A percentile compares a stretch with the other conserved stretches of the same genome.
These are phyloP conservation scores for Acanthosepion esculentum DNA, from an alignment of 2,888 invertebrate genomes.

Conservation along the genomic window DNA sequence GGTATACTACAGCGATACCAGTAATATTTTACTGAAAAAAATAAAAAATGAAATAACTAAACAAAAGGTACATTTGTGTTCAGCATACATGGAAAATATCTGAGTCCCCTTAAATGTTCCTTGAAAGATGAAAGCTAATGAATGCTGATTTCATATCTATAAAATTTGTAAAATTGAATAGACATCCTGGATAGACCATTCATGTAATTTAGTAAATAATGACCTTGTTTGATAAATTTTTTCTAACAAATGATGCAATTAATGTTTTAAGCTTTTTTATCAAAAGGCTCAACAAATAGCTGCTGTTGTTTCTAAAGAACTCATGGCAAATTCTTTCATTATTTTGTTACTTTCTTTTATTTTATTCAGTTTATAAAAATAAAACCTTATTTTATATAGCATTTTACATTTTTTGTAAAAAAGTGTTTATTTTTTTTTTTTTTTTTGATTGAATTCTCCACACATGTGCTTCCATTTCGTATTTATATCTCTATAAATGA, in stretches of 20 bases:
- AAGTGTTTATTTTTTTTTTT: neutral
- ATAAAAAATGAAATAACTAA: neutral
- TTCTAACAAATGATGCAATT: slow-evolving; percentile 24
- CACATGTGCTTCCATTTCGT: slow-evolving; percentile 22
- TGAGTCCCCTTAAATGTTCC: neutral
- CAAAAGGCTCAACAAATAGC: slow-evolving; percentile 33
- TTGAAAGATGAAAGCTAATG: slow-evolving; percentile 8
- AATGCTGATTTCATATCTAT: neutral
- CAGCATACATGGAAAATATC: slow-evolving; percentile 1
- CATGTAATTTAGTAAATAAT: slow-evolving; percentile 16
- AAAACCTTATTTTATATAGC: slow-evolving; percentile 33
- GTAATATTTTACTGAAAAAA: neutral
- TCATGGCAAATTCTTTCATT: slow-evolving; percentile 15
- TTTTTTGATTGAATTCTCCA: slow-evolving; percentile 33
- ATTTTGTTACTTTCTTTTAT: slow-evolving; percentile 33
- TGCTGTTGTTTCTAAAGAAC: slow-evolving; percentile 33
- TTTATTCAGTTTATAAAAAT: slow-evolving; percentile 33
- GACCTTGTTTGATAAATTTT: slow-evolving; percentile 33
- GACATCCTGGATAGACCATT: neutral
- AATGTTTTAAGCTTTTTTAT: slow-evolving; percentile 33
- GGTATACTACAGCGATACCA: slow-evolving; percentile 5
- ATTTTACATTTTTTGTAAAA: slow-evolving; percentile 13
- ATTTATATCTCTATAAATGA: slow-evolving; percentile 22
- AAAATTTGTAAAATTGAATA: neutral
- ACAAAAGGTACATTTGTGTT: neutral